These are phyloP conservation scores for Anoplophora glabripennis DNA, from an alignment of 1,140 invertebrate genomes.

Conservation along the genomic window DNA sequence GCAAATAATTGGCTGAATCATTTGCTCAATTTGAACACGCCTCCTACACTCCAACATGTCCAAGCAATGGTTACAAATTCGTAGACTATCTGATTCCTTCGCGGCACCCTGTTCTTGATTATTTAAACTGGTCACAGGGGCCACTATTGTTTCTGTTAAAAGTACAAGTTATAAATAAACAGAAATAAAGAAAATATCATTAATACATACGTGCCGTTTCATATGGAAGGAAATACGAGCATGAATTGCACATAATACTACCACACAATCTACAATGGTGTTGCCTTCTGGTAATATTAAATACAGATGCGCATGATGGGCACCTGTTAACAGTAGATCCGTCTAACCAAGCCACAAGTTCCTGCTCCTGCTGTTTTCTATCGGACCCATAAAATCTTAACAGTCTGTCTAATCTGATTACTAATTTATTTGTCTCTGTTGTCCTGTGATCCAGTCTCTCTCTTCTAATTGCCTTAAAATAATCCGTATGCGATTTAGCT, in stretches of 20 bases:
- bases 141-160: conserved; percentile 40
- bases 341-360: conserved; percentile 89
- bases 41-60: conserved; percentile 77
- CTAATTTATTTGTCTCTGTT: conserved; percentile 91
- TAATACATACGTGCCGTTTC: conserved; percentile 74
- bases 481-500: conserved; percentile 66
- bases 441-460: conserved; percentile 78
- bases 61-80: conserved; percentile 82
- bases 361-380: conserved; percentile 76
- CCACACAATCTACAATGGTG: conserved; percentile 97
- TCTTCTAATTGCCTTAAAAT: conserved; percentile 70
- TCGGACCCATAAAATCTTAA: conserved; percentile 74
- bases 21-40: conserved; percentile 75
- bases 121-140: conserved; percentile 35
- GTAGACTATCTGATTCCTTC: conserved; percentile 58
- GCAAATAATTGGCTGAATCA: conserved; percentile 73
- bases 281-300: conserved; percentile 82
- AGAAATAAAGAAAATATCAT: neutral
- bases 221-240: conserved; percentile 84
- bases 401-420: conserved; percentile 91
- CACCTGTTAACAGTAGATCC: conserved; percentile 87
- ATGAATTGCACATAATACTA: conserved; percentile 90
- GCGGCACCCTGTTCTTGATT: conserved; percentile 24
- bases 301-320: conserved; percentile 85
- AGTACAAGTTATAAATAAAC: neutral